phyloP scores from a whole-genome alignment of 2,797 vertebrate genomes.

The Mallotus villosus region DNA sequence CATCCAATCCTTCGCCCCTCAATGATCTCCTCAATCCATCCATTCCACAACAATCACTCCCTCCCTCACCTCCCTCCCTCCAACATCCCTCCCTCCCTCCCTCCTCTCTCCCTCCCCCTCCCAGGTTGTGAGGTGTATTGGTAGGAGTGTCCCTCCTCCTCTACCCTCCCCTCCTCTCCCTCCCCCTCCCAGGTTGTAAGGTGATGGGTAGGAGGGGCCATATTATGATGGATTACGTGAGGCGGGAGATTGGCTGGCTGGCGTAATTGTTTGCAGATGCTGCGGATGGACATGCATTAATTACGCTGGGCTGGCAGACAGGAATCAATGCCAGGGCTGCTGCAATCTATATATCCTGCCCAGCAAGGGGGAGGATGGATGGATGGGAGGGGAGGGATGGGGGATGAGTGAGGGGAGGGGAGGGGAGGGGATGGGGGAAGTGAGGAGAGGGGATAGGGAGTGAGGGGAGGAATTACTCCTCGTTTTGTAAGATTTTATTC shows the following conservation, averaged over 20 bases:
- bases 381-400: neutral
- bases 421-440: too few species aligned
- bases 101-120: neutral
- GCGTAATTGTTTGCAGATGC: slow-evolving; percentile 89
- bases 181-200: slow-evolving; percentile 29
- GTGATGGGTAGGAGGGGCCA: slow-evolving; percentile 79
- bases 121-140: too few species aligned
- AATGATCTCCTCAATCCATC: too few species aligned
- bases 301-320: slow-evolving; percentile 70
- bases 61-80: too few species aligned
- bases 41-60: too few species aligned
- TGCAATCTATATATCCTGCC: slow-evolving; percentile 50
- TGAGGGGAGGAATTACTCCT: too few species aligned
- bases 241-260: too few species aligned
- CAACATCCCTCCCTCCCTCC: neutral
- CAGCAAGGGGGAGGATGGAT: slow-evolving; percentile 17
- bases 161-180: neutral
- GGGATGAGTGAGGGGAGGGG: too few species aligned
- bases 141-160: slow-evolving; percentile 60
- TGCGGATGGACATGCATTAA: slow-evolving; percentile 83
- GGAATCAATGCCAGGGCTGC: slow-evolving; percentile 61
- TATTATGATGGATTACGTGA: slow-evolving; percentile 91
- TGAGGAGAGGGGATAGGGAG: too few species aligned
- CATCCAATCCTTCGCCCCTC: too few species aligned
- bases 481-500: too few species aligned